phyloP scores from a whole-genome alignment of 2,888 invertebrate genomes.

The Melikaiella ostensackeni region DNA sequence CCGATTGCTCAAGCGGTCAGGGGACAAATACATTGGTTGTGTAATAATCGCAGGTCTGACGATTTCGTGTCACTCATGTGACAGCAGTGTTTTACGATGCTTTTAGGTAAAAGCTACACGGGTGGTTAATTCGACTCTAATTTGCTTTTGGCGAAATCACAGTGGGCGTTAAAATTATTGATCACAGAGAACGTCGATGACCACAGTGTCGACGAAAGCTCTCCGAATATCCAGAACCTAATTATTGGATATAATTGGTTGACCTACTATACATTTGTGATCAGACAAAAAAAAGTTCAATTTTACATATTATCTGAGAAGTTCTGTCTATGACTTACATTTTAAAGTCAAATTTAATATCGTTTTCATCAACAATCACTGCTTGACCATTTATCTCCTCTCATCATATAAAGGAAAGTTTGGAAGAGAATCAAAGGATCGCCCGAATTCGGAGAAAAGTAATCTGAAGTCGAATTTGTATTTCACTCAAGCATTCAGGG shows the following conservation, averaged over 20 bases:
- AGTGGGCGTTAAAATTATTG: background rate
- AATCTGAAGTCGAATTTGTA: background rate
- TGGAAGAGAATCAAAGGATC: background rate
- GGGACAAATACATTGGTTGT: background rate
- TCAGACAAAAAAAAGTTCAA: too few relatives aligned
- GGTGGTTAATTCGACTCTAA: background rate
- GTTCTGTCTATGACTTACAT: too few relatives aligned
- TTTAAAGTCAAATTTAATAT: too few relatives aligned
- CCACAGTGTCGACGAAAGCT: background rate
- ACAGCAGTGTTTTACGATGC: background rate
- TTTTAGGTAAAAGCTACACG: background rate
- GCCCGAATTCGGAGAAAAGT: background rate
- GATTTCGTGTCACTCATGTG: background rate
- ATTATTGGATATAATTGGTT: background rate
- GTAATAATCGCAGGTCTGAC: background rate
- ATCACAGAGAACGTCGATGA: background rate
- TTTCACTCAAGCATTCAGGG: background rate
- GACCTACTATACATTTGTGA: background rate
- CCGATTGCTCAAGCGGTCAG: slow-evolving; percentile 5
- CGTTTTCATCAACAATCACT: background rate
- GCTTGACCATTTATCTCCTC: background rate
- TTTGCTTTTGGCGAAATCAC: slow-evolving; percentile 12
- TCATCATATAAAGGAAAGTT: background rate
- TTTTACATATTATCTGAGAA: too few relatives aligned
- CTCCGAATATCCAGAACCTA: background rate